Percentiles rank a stretch among this genome's conserved stretches.
These are phyloP conservation scores for Daubentonia madagascariensis DNA, from an alignment of 2,113 vertebrate genomes.

Conservation along the genomic window DNA sequence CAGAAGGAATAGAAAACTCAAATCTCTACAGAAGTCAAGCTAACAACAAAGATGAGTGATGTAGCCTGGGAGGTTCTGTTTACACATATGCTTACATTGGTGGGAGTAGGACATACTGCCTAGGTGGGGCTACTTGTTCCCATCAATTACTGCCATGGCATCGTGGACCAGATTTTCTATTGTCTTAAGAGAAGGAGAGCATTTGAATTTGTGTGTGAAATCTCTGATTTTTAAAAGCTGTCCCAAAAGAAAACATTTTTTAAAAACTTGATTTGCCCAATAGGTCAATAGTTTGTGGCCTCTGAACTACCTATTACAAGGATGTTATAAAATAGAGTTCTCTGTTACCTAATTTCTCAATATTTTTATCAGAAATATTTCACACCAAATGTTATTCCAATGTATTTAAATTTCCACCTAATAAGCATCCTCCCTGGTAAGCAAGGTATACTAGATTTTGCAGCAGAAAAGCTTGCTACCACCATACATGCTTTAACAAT, in stretches of 20 bases:
- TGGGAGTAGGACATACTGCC: background rate
- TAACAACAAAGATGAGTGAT: background rate
- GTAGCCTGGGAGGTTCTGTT: background rate
- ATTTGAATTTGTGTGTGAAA: background rate
- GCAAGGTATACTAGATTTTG: background rate
- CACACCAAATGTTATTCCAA: background rate
- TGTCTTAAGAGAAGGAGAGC: background rate
- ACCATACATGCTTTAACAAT: background rate
- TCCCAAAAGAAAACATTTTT: background rate
- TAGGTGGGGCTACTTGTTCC: background rate
- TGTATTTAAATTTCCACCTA: background rate
- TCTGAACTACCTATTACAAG: background rate
- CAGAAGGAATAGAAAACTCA: background rate
- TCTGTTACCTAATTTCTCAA: background rate
- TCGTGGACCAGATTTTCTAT: background rate
- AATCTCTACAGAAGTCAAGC: background rate
- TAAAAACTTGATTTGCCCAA: background rate
- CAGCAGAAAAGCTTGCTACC: background rate
- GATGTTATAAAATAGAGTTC: background rate
- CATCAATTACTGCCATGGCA: background rate
- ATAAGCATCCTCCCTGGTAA: background rate
- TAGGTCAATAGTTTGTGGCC: background rate
- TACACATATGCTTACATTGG: background rate
- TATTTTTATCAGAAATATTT: background rate
- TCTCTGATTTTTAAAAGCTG: background rate